phyloP scores from a whole-genome alignment of 2,888 invertebrate species.

The Eupithecia insigniata region DNA sequence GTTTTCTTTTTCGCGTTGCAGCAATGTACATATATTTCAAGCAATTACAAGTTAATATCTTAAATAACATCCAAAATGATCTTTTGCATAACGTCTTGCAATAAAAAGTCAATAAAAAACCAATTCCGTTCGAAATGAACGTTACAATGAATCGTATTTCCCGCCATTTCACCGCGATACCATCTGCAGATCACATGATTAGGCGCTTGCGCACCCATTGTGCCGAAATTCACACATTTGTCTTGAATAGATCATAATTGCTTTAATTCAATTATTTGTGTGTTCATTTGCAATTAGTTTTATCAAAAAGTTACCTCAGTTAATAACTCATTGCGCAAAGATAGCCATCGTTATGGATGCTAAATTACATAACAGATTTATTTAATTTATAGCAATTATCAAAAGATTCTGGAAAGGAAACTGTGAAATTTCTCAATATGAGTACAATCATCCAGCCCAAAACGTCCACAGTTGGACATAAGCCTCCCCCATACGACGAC shows the following conservation, averaged over 20 bases:
- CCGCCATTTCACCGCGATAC: conserved; percentile 27
- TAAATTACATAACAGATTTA: conserved; percentile 20
- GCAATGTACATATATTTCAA: conserved; percentile 1
- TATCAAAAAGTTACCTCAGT: conserved; percentile 18
- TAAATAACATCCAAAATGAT: not conserved
- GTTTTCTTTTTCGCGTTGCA: not conserved
- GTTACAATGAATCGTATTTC: conserved; percentile 19
- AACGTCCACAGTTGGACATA: not conserved
- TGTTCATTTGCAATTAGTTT: conserved; percentile 29
- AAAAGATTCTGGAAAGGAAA: conserved; percentile 18
- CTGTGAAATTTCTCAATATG: conserved; percentile 1
- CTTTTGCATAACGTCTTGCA: conserved; percentile 11
- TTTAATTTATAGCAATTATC: conserved; percentile 15
- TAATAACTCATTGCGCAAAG: conserved; percentile 24
- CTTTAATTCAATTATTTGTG: conserved; percentile 39
- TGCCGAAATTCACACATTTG: conserved; percentile 39
- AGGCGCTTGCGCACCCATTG: conserved; percentile 35
- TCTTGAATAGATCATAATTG: conserved; percentile 37
- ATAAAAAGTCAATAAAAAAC: conserved; percentile 28
- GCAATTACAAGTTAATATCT: not conserved
- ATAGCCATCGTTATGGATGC: conserved; percentile 28
- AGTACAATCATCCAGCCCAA: not conserved
- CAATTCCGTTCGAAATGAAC: conserved; percentile 10
- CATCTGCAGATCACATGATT: conserved; percentile 41
- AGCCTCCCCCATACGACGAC: not conserved